These are phyloP conservation scores for Phorcus lineatus DNA, from an alignment of 2,888 invertebrate species.

Conservation along the genomic window DNA sequence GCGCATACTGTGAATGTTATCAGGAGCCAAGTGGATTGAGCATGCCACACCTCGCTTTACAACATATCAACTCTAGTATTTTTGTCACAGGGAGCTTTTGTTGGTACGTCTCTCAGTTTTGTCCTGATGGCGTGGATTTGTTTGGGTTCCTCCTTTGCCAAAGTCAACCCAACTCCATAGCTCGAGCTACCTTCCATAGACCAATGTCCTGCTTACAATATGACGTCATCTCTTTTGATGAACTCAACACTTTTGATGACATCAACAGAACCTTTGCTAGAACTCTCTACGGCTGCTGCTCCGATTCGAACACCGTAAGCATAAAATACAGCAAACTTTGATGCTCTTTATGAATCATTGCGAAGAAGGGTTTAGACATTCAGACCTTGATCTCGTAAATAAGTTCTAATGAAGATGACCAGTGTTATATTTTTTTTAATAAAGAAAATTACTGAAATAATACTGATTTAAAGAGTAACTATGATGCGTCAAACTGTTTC, in stretches of 20 bases:
- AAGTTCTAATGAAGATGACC: no score
- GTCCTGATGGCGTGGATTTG: not conserved
- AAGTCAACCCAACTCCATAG: not conserved
- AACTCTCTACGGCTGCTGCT: not conserved
- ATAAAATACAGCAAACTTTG: not conserved
- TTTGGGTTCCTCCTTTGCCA: not conserved
- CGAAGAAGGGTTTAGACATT: no score
- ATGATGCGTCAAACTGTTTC: no score
- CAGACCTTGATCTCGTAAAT: no score
- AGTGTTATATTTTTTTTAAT: no score
- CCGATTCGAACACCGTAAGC: not conserved
- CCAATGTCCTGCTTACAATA: not conserved
- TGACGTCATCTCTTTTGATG: not conserved
- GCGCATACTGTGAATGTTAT: no score
- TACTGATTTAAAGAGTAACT: no score
- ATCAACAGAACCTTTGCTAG: not conserved
- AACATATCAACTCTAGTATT: no score
- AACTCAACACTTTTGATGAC: not conserved
- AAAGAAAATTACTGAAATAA: no score
- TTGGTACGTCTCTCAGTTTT: not conserved
- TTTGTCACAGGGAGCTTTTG: not conserved
- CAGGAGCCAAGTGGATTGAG: no score
- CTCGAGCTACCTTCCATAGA: not conserved
- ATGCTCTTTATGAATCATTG: no score
- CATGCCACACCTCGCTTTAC: no score